Percentiles rank a stretch among this genome's conserved stretches.
Conservation (phyloP, 2,888 invertebrate species). For the Nemapogon koenigi region DNA sequence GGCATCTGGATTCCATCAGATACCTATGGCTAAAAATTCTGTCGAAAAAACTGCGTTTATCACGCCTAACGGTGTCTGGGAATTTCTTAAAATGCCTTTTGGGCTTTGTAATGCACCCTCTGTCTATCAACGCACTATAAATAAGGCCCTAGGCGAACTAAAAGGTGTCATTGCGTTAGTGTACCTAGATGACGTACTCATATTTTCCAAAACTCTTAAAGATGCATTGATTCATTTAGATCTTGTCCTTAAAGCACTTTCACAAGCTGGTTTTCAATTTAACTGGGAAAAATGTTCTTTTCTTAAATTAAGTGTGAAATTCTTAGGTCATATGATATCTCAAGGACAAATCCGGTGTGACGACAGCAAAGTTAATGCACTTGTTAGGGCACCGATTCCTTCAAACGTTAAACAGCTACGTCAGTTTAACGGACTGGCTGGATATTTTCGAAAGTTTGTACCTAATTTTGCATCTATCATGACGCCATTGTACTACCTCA, state of each 20-base stretch:
- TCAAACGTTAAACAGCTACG: neutral
- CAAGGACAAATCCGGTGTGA: neutral
- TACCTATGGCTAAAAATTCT: no score
- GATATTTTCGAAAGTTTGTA: slow-evolving; percentile 15
- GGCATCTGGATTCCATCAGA: no score
- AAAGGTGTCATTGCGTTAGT: no score
- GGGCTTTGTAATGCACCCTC: no score
- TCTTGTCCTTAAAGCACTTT: neutral
- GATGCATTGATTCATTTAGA: neutral
- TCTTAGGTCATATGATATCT: neutral
- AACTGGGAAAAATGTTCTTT: no score
- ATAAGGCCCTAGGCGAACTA: no score
- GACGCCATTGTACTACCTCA: slow-evolving; percentile 8
- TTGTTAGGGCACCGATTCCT: neutral
- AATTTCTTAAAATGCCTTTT: no score
- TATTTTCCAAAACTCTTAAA: no score
- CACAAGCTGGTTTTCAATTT: neutral
- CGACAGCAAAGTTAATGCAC: neutral
- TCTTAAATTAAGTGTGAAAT: neutral
- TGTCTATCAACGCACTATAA: no score
- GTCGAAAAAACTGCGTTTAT: no score
- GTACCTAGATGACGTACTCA: no score
- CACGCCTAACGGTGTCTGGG: no score
- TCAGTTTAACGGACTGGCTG: slow-evolving; percentile 14
- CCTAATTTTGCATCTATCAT: slow-evolving; percentile 8